These are phyloP conservation scores for Hydropsyche tenuis DNA, from an alignment of 1,140 invertebrate genomes.

Conservation along the genomic window DNA sequence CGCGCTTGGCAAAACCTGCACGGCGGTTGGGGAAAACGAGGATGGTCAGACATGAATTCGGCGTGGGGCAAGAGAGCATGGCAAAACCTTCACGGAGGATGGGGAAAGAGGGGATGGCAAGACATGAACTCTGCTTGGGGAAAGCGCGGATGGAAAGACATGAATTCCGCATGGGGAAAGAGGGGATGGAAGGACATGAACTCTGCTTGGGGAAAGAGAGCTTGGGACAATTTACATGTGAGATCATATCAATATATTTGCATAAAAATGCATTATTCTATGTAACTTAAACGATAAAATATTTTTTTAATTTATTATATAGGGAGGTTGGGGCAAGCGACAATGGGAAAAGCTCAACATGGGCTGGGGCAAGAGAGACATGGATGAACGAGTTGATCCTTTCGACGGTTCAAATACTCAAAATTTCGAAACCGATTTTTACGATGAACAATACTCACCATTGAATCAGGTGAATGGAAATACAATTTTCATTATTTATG, in stretches of 20 bases:
- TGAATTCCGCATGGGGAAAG: constrained; percentile 63
- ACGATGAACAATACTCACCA: constrained; percentile 36
- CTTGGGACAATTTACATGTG: constrained; percentile 59
- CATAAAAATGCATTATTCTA: no score
- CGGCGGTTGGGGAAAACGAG: constrained; percentile 54
- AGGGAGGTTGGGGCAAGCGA: constrained; percentile 61
- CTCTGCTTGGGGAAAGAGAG: constrained; percentile 62
- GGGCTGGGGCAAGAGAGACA: constrained; percentile 61
- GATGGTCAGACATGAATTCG: constrained; percentile 68
- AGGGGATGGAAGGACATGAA: constrained; percentile 62
- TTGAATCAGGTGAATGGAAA: constrained; percentile 34
- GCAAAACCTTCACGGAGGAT: constrained; percentile 67
- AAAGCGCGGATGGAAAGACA: constrained; percentile 63
- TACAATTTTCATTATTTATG: not conserved
- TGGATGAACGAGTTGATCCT: constrained; percentile 37
- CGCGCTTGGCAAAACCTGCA: constrained; percentile 46
- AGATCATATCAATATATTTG: constrained; percentile 23
- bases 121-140: constrained; percentile 69
- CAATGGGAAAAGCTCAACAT: constrained; percentile 63
- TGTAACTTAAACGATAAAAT: not conserved
- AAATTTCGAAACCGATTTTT: constrained; percentile 14
- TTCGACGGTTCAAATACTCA: constrained; percentile 32
- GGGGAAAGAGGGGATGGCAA: constrained; percentile 70
- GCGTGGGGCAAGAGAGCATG: constrained; percentile 71
- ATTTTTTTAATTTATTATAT: constrained; percentile 5